These are phyloP conservation scores for Tretioscincus oriximinensis DNA, from an alignment of 2,113 vertebrate genomes.

Conservation along the genomic window DNA sequence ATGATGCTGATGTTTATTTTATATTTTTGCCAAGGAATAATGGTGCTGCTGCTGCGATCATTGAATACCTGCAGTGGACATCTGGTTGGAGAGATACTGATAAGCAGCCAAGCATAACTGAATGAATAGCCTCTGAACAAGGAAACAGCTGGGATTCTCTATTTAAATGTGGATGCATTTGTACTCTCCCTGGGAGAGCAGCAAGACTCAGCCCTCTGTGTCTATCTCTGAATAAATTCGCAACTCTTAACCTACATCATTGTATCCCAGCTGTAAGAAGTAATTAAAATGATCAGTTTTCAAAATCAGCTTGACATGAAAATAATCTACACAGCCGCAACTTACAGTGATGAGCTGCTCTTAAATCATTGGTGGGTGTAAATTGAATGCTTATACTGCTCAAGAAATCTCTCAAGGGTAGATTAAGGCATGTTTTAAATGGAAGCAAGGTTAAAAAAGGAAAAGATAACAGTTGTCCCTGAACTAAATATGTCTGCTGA, in stretches of 20 bases:
- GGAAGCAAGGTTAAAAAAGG: constrained; percentile 41
- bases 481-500: constrained; percentile 31
- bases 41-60: background rate
- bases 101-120: background rate
- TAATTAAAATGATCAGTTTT: constrained; percentile 15
- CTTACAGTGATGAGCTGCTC: constrained; percentile 15
- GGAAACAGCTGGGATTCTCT: background rate
- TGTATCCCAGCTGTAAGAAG: background rate
- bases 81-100: background rate
- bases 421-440: constrained; percentile 50
- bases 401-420: constrained; percentile 28
- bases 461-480: constrained; percentile 46
- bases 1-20: background rate
- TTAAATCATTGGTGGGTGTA: constrained; percentile 36
- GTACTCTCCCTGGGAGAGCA: background rate
- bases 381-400: constrained; percentile 54
- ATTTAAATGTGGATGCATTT: background rate
- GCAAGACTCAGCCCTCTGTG: background rate
- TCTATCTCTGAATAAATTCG: background rate
- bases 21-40: background rate
- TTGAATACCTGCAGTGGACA: background rate
- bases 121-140: background rate
- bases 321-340: background rate
- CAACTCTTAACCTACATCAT: background rate
- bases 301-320: background rate